Conservation (phyloP, 2,113 vertebrate species). For the Echinops telfairi region DNA sequence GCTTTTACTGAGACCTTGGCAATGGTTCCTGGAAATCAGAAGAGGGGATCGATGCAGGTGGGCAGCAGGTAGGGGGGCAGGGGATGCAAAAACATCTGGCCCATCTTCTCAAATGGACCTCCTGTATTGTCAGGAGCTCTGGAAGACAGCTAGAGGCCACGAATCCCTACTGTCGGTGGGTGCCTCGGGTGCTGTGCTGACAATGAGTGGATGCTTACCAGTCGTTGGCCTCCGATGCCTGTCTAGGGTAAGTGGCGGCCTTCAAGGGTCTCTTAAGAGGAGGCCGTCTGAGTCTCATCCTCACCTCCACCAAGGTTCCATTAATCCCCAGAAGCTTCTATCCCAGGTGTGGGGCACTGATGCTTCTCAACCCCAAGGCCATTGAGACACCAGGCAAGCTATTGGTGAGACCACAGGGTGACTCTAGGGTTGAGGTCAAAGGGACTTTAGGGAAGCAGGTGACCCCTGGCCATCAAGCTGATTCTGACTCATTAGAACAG, state of each 20-base stretch:
- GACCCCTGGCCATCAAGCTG: not conserved
- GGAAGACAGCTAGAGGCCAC: constrained; percentile 44
- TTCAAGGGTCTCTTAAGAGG: not conserved
- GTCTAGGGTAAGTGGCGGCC: constrained; percentile 85
- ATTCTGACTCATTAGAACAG: not conserved
- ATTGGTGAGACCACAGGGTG: not conserved
- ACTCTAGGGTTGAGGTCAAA: not conserved
- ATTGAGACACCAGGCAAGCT: not conserved
- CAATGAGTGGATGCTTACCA: constrained; percentile 86
- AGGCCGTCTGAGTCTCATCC: not conserved
- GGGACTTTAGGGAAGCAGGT: too few species aligned
- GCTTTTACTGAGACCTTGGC: constrained; percentile 5
- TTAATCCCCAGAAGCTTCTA: not conserved
- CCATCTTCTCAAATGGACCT: not conserved
- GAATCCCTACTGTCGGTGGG: constrained; percentile 18
- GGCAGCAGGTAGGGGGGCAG: too few species aligned
- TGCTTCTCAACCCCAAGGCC: not conserved
- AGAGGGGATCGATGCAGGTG: not conserved
- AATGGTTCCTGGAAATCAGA: not conserved
- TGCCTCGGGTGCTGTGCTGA: constrained; percentile 48
- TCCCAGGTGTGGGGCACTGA: not conserved
- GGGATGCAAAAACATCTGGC: not conserved
- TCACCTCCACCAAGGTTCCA: not conserved
- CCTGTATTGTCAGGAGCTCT: constrained; percentile 65
- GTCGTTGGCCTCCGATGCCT: constrained; percentile 86